These are phyloP conservation scores for Cyrtonyx montezumae DNA, from an alignment of 2,113 vertebrate species.

Conservation along the genomic window DNA sequence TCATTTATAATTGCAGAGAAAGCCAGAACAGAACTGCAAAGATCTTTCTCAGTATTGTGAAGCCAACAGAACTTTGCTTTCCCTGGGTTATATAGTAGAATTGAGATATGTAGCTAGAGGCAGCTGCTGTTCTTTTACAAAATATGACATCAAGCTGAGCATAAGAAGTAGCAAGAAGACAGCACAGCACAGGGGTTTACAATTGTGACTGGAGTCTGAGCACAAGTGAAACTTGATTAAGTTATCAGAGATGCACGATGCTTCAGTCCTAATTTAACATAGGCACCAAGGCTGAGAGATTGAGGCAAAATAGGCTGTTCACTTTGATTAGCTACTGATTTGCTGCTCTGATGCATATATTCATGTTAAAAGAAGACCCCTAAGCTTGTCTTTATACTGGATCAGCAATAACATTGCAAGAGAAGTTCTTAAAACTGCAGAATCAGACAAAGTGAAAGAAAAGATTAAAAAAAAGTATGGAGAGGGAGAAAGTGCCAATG, in stretches of 20 bases:
- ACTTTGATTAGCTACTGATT: not conserved
- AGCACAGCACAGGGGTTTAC: not conserved
- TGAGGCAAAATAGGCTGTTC: not conserved
- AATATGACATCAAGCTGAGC: not conserved
- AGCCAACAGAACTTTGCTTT: not conserved
- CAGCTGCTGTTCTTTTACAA: not conserved
- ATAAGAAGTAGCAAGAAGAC: not conserved
- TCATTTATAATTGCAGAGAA: not conserved
- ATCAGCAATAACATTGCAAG: not conserved
- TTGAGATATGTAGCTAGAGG: not conserved
- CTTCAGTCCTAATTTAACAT: not conserved
- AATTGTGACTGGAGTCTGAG: not conserved
- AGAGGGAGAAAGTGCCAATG: not conserved
- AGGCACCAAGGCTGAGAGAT: not conserved
- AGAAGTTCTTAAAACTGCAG: not conserved
- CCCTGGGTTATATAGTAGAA: fast-evolving
- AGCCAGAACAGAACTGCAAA: not conserved
- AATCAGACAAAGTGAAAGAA: not conserved
- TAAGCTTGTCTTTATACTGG: not conserved
- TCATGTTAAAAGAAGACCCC: not conserved
- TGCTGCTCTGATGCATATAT: not conserved
- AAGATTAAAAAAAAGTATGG: conserved; percentile 28
- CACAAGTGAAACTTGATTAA: not conserved
- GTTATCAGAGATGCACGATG: not conserved
- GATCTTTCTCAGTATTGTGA: not conserved